Evolutionary conservation across 2,888 invertebrate genomes (phyloP).

Genomic region (Achlya flavicornis): DNA sequence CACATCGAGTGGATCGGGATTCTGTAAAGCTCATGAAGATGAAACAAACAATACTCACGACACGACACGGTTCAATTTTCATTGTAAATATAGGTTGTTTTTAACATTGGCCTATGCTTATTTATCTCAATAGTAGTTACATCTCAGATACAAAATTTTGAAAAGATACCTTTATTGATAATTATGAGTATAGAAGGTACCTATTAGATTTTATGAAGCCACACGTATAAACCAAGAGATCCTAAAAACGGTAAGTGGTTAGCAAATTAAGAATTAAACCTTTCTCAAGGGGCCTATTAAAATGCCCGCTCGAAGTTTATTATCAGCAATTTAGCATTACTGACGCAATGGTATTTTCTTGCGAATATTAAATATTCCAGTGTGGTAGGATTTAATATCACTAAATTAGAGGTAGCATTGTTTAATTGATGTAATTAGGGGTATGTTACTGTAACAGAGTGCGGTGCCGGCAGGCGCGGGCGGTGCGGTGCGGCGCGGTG

Average conservation of each 20-base stretch:
- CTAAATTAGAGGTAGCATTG: slow-evolving; percentile 49
- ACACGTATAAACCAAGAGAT: not conserved
- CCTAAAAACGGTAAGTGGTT: not conserved
- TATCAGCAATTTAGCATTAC: not conserved
- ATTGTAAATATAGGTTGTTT: not conserved
- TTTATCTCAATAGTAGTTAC: too few species aligned
- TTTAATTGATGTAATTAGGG: slow-evolving; percentile 68
- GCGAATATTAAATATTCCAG: slow-evolving; percentile 52
- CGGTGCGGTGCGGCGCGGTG: slow-evolving; percentile 32
- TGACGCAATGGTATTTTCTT: not conserved
- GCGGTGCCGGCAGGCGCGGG: slow-evolving; percentile 32
- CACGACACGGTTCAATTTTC: not conserved
- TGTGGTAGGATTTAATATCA: slow-evolving; percentile 58
- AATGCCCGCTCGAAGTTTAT: not conserved
- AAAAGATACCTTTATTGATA: too few species aligned
- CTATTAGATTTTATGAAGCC: too few species aligned
- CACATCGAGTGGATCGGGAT: slow-evolving; percentile 10
- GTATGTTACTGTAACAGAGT: slow-evolving; percentile 36
- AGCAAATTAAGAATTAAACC: not conserved
- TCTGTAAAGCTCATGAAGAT: not conserved
- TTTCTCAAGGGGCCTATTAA: not conserved
- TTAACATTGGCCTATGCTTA: too few species aligned
- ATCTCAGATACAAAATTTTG: too few species aligned
- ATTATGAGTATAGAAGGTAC: too few species aligned
- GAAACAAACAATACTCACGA: not conserved